Conservation (phyloP, 2,888 invertebrate genomes). For the Acronicta leporina region DNA sequence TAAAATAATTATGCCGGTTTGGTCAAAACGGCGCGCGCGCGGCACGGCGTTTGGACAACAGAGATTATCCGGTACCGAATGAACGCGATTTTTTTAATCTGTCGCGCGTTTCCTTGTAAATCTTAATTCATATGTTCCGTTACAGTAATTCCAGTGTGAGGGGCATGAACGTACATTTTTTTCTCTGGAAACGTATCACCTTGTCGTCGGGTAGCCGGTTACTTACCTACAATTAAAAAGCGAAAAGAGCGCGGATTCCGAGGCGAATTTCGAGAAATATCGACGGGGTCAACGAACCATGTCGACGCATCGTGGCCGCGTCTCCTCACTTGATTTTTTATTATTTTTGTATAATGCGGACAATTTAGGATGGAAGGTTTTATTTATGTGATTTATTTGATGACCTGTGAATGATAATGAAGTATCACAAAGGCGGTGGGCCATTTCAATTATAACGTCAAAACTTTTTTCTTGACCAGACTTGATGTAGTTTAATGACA, state of each 20-base stretch:
- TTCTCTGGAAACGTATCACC: slow-evolving; percentile 85
- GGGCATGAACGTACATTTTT: slow-evolving; percentile 75
- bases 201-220: slow-evolving; percentile 82
- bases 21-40: slow-evolving; percentile 51
- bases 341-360: slow-evolving; percentile 76
- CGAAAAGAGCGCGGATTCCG: slow-evolving; percentile 86
- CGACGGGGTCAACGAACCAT: slow-evolving; percentile 85
- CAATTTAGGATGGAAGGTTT: slow-evolving; percentile 71
- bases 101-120: slow-evolving; percentile 76
- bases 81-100: slow-evolving; percentile 70
- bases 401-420: slow-evolving; percentile 19
- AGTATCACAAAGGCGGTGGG: slow-evolving; percentile 3
- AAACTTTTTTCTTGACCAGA: background rate
- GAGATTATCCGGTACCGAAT: slow-evolving; percentile 63
- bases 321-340: slow-evolving; percentile 77
- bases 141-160: slow-evolving; percentile 80
- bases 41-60: slow-evolving; percentile 23
- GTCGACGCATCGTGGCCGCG: slow-evolving; percentile 86
- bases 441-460: slow-evolving; percentile 13
- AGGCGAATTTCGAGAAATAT: slow-evolving; percentile 88
- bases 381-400: slow-evolving; percentile 62
- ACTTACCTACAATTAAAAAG: slow-evolving; percentile 87
- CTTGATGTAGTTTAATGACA: background rate
- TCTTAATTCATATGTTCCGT: slow-evolving; percentile 82
- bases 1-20: slow-evolving; percentile 44